Base-by-base conservation (phyloP, 2,888 invertebrate species). In the Cryptus viduatorius region DNA sequence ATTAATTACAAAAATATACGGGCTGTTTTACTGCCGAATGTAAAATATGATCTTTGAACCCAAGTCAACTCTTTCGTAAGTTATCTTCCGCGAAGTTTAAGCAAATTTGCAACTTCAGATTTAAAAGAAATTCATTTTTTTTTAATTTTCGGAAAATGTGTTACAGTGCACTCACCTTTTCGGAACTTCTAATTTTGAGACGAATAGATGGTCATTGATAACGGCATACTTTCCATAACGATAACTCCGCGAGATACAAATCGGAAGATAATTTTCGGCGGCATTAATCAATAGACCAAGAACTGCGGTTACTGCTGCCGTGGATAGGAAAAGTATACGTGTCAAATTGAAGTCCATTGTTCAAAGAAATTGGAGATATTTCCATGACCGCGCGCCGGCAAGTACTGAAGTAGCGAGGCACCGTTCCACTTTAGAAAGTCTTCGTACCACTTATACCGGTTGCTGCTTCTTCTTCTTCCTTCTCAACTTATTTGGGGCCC, bases 201-300 rank as follows among this genome's bases (percentile, higher is more conserved):
- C 88, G 1, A 94, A 59, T 0, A 89, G 87, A 87, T 94, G 91
- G 80, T 93, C 89, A 0, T 95, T 95, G 89, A 95, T 95, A 86
- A 95, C 95, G 0, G 95, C 95, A 89, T 96, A 96, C 93, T 97
- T 97, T 14, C 98, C 98, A 93, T 97, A 97, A 31, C 96, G 95
- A 92, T 96, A 96, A 0, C 95, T 94, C 92, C 96, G 96, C 37
- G 95, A 95, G 4, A 98, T 94, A 86, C 95, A 94, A 0, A 94
- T 93, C 1, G 98, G 97, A 65, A 98, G 90, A 91, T 95, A 94
- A 69, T 95, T 94, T 91, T 97, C 97, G 82, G 95, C 94, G 82
- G 95, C 94, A 91, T 96, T 96, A 37, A 97, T 94, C 64, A 97
- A 90, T 89, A 95, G 92, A 65, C 96, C 96, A 61, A 96, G 90